Evolutionary conservation across 2,888 invertebrate genomes (phyloP), one percentile per base, ranked within the genome.

Genomic region (Adelognathus sp.): DNA sequence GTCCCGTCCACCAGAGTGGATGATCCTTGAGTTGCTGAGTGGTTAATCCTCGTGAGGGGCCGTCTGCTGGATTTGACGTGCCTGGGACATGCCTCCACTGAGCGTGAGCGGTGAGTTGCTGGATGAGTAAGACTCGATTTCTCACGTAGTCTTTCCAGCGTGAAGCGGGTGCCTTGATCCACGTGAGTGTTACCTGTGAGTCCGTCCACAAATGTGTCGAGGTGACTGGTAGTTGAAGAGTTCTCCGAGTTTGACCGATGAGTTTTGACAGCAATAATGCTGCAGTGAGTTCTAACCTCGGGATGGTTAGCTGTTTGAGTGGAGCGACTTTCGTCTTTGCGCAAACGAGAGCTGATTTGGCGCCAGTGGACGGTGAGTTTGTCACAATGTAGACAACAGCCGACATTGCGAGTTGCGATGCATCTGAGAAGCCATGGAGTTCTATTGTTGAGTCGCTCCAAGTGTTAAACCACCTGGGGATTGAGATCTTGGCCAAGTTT

Each of bases 101-200:
- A 3, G 82, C 80, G 31, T 44, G 27, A 6, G 36, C 11, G 5
- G 81, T 52, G 29, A 84, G 60, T 0, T 69, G 73, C 5, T 85
- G 75, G 3, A 88, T 85, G 41, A 82, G 81, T 0, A 82, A 79
- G 0, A 83, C 83, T 4, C 86, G 58, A 60, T 87, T 88, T 0
- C 77, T 77, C 0, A 88, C 79, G 33, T 84, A 87, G 0, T 83
- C 83, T 29, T 83, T 86, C 81, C 80, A 82, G n/a, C 81, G 76
- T 2, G 76, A 81, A 14, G 86, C 84, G 9, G 82, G 79, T 9
- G 79, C 36, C 1, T 58, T 76, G 2, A 85, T 70, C 84, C 82
- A 85, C 5, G 85, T 69, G 58, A 85, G 75, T 9, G 82, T 81
- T 7, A 84, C 81, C 14, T 79, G 64, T n/a, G 85, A 86, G 66